These are phyloP conservation scores for Busseola fusca DNA, from an alignment of 2,888 invertebrate genomes.

Conservation along the genomic window DNA sequence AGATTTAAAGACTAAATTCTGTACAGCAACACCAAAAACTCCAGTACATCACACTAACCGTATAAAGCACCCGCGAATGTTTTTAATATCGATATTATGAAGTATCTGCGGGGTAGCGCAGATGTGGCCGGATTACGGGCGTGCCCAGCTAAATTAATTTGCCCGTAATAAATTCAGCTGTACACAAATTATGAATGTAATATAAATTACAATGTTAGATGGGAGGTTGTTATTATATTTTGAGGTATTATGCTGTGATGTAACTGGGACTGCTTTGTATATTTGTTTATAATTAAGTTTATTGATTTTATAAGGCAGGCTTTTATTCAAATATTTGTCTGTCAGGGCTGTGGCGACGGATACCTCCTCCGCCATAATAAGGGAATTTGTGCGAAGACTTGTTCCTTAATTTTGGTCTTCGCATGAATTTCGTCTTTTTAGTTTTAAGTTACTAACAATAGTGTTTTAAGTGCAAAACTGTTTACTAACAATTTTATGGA, in stretches of 20 bases:
- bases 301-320: conserved; percentile 22
- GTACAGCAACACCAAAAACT: conserved; percentile 16
- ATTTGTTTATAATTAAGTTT: conserved; percentile 37
- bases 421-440: no score
- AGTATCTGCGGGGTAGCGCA: conserved; percentile 62
- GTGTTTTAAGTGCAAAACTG: no score
- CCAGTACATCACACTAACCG: conserved; percentile 35
- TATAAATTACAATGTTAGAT: conserved; percentile 74
- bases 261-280: conserved; percentile 29
- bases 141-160: conserved; percentile 77
- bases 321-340: conserved; percentile 38
- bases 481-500: no score
- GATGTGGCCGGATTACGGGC: conserved; percentile 74
- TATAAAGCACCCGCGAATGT: conserved; percentile 56
- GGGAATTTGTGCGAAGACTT: no score
- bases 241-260: conserved; percentile 55
- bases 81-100: conserved; percentile 73
- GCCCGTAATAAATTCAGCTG: conserved; percentile 76
- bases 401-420: no score
- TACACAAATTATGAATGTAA: conserved; percentile 78
- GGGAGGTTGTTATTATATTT: conserved; percentile 64
- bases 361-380: no score
- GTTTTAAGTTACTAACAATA: no score
- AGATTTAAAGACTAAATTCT: not conserved
- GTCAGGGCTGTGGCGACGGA: no score